Percentiles rank a stretch among this genome's conserved stretches.
These are phyloP conservation scores for Dicerorhinus sumatrensis DNA, from an alignment of 2,113 vertebrate genomes.

Conservation along the genomic window DNA sequence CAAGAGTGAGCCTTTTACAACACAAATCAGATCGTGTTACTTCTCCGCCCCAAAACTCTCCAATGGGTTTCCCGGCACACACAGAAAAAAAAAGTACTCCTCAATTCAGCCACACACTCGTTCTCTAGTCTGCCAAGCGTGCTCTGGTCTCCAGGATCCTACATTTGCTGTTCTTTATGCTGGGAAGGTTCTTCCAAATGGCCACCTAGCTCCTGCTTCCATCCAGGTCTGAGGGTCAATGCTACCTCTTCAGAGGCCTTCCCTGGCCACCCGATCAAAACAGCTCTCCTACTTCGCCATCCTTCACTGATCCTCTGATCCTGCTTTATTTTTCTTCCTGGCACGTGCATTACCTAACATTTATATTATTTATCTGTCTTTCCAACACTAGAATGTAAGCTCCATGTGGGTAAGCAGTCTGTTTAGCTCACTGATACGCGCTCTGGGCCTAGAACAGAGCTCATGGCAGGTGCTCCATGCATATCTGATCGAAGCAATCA, in stretches of 20 bases:
- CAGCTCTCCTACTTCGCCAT: not conserved
- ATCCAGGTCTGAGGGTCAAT: not conserved
- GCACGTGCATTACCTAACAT: not conserved
- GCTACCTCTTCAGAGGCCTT: not conserved
- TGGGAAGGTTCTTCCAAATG: not conserved
- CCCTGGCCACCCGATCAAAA: not conserved
- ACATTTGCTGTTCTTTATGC: not conserved
- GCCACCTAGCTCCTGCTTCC: not conserved
- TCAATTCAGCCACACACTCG: not conserved
- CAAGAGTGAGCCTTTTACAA: not conserved
- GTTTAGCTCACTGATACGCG: not conserved
- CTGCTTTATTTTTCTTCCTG: not conserved
- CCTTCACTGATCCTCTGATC: not conserved
- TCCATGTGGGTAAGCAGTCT: not conserved
- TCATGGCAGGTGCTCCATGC: not conserved
- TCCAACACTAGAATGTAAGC: not conserved
- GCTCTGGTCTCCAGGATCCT: not conserved
- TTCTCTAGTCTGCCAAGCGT: not conserved
- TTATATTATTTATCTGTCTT: not conserved
- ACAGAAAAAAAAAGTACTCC: not conserved
- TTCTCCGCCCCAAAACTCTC: not conserved
- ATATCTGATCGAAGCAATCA: rapidly evolving
- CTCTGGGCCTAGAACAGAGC: not conserved
- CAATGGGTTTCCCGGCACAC: not conserved
- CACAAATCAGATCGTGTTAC: not conserved